Evolutionary conservation across 2,113 vertebrate genomes (phyloP).

Genomic region (Thryonomys swinderianus): DNA sequence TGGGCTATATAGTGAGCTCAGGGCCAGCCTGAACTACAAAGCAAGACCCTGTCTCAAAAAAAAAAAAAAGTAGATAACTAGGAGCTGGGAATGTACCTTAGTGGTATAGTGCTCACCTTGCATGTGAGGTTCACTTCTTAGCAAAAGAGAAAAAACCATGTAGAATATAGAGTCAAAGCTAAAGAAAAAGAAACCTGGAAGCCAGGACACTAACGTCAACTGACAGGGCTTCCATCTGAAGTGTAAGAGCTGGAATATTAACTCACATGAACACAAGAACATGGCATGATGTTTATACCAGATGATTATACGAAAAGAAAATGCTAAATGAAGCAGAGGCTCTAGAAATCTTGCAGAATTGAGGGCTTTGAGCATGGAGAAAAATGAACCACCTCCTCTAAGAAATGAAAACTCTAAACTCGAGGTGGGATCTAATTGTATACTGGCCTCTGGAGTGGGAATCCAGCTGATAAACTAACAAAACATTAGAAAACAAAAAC

Average conservation of each 20-base stretch:
- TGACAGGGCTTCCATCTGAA: not conserved
- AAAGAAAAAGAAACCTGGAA: not conserved
- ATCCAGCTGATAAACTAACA: not conserved
- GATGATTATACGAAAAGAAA: not conserved
- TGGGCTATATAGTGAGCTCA: too few species aligned
- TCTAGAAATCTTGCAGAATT: not conserved
- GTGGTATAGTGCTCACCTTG: too few species aligned
- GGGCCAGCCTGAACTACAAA: too few species aligned
- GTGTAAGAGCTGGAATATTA: not conserved
- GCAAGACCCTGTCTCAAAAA: too few species aligned
- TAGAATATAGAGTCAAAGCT: not conserved
- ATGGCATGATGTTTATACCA: not conserved
- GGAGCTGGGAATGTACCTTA: not conserved
- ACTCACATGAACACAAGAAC: not conserved
- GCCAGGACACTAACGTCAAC: not conserved
- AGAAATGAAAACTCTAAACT: conserved; percentile 31
- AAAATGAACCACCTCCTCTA: not conserved
- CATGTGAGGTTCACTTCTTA: not conserved
- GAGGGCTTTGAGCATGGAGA: not conserved
- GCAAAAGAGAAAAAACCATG: not conserved
- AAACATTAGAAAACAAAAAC: not conserved
- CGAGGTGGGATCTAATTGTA: not conserved
- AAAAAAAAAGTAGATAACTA: not conserved
- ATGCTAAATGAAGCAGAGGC: not conserved
- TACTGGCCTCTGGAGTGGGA: not conserved